Base-by-base conservation (phyloP, 2,888 invertebrate genomes). In the Euzophera pinguis region DNA sequence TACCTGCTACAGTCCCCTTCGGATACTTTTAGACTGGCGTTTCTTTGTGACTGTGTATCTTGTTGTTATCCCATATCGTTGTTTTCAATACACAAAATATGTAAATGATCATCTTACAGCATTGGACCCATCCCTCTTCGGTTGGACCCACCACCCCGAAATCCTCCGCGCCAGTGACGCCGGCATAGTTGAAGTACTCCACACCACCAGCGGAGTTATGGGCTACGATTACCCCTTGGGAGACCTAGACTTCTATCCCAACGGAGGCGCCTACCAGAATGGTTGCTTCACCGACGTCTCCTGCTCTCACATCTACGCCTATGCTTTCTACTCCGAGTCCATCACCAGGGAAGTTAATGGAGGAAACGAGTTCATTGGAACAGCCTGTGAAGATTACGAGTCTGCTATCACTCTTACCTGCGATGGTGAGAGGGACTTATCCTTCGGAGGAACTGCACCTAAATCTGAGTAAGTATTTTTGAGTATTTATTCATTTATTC, bases 141-240 rank as follows among this genome's bases (percentile, higher is more conserved):
- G 88, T 22, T 91, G 90, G 90, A 78, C 78, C n/a, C 75, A 82
- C 57, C 73, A 84, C 57, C 80, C 82, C 1, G 70, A 84, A 0
- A 71, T 64, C 0, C 63, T 91, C 6, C 71, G 56, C 7, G 42
- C 75, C 9, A 58, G 70, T 32, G 87, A 78, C 35, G 91, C 88
- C 5, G 56, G 0, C 0, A 55, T 81, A 3, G 90, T 90, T 0
- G 91, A 90, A 55, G 87, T 90, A 0, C 60, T 91, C 1, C 83
- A 90, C 62, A 67, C 83, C 0, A 83, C 85, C 1, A 71, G 76
- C 32, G 88, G 88, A 0, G 4, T 35, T 16, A 48, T 63, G 1
- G 90, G 90, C 29, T 88, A 87, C 60, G 88, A 86, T 61, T 49
- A 56, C 0, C 85, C 90, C 0, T 63, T 90, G 10, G 90, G 90